These are phyloP conservation scores for Ammodramus savannarum DNA, from an alignment of 2,113 vertebrate genomes.

Conservation along the genomic window DNA sequence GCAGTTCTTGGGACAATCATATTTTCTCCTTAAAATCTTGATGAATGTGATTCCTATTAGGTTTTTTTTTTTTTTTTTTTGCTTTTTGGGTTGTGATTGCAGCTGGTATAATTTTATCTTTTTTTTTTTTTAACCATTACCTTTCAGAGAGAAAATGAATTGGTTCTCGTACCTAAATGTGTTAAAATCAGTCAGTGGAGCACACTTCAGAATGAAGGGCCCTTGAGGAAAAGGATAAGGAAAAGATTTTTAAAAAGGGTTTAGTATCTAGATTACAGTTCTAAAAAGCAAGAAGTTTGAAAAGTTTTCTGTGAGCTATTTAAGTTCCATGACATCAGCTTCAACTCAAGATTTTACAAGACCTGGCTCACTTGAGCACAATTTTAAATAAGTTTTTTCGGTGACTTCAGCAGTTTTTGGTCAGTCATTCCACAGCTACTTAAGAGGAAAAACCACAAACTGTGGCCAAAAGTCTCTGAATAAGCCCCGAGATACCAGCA, in stretches of 20 bases:
- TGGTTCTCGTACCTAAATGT: background rate
- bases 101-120: background rate
- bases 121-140: background rate
- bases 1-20: background rate
- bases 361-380: background rate
- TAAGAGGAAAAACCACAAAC: background rate
- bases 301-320: background rate
- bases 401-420: background rate
- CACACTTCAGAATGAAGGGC: background rate
- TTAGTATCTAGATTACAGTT: background rate
- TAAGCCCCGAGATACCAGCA: background rate
- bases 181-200: background rate
- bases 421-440: background rate
- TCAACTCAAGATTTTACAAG: background rate
- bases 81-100: background rate
- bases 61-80: background rate
- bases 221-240: background rate
- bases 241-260: rapidly evolving
- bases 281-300: background rate
- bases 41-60: background rate
- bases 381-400: background rate
- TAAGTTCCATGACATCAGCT: background rate
- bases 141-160: background rate
- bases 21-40: background rate
- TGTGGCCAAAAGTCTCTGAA: background rate